Percentiles rank a stretch among this genome's conserved stretches.
These are phyloP conservation scores for Burhinus bistriatus DNA, from an alignment of 2,113 vertebrate genomes.

Conservation along the genomic window DNA sequence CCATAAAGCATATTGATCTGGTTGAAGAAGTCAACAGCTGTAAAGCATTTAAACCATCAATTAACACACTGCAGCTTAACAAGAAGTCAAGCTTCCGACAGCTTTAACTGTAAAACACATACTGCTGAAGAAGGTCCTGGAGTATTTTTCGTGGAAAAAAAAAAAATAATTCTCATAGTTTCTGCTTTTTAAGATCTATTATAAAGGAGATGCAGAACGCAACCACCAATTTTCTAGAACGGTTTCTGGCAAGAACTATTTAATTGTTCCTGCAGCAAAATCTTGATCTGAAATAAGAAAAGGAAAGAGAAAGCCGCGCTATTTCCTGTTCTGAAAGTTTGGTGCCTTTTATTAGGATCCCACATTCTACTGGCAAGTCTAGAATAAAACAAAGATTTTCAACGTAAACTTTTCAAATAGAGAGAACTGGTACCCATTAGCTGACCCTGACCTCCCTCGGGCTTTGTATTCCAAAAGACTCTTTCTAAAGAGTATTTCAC, in stretches of 20 bases:
- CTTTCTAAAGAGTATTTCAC: background rate
- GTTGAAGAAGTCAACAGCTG: conserved; percentile 90
- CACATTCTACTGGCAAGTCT: background rate
- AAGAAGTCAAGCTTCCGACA: background rate
- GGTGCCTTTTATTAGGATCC: background rate
- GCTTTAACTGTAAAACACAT: background rate
- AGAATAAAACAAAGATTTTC: background rate
- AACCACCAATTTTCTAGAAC: background rate
- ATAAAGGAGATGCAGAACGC: background rate
- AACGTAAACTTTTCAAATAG: background rate
- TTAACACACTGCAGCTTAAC: background rate
- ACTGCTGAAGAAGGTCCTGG: background rate
- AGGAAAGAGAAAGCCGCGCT: background rate
- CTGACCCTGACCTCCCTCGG: background rate
- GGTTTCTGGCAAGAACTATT: background rate
- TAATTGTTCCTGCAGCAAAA: background rate
- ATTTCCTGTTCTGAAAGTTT: background rate
- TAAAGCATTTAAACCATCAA: background rate
- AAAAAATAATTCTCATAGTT: background rate
- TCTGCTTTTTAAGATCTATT: background rate
- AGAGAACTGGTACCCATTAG: background rate
- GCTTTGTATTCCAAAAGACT: background rate
- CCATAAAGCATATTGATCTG: conserved; percentile 91
- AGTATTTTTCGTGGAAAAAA: background rate
- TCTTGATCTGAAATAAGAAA: background rate